Evolutionary conservation across 1,140 invertebrate species (phyloP), one percentile per base, ranked within the genome.

Genomic region (Hydropsyche tenuis): DNA sequence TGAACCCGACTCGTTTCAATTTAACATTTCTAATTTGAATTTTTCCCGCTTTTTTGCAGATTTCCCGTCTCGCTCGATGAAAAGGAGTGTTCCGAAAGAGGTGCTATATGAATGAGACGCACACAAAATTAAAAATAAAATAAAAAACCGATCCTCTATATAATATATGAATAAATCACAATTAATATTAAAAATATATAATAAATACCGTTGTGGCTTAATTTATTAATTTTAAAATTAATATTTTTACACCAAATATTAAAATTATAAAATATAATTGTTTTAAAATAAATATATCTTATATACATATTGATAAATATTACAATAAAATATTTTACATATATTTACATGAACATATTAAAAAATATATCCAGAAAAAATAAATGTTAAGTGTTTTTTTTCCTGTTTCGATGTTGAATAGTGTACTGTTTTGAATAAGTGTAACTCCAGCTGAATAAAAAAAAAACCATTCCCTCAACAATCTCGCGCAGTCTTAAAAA

Each of bases 201-300:
- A 25, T 30, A 43, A 65, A 42, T 65, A 65, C 63, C 63, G 30
- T 45, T 23, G 63, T 65, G 63, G 63, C 63, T 65, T 65, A 65
- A 65, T 43, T 65, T 20, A 14, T 60, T 11, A 60, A 60, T n/a
- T 65, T 65, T 30, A 65, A 43, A 65, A n/a, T 27, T 27, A 65
- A 65, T 65, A 65, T 65, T 65, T 65, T 65, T 65, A 65, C 63
- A 65, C 63, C 63, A 65, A 65, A 65, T 65, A 65, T 43, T 30
- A 22, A 30, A 65, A 60, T 60, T 7, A 56, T 5, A 22, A 56
- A 60, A 22, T 60, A 60, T 25, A 60, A 60, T 37, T 9, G 30
- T 37, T 37, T 37, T 37, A 37, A 37, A 37, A 37, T 37, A 37
- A 37, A 37, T 37, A 37, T 37, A 37, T 9, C 3, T 37, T 37